phyloP scores from a whole-genome alignment of 1,140 invertebrate species.

The Lepidotrigona ventralis region DNA sequence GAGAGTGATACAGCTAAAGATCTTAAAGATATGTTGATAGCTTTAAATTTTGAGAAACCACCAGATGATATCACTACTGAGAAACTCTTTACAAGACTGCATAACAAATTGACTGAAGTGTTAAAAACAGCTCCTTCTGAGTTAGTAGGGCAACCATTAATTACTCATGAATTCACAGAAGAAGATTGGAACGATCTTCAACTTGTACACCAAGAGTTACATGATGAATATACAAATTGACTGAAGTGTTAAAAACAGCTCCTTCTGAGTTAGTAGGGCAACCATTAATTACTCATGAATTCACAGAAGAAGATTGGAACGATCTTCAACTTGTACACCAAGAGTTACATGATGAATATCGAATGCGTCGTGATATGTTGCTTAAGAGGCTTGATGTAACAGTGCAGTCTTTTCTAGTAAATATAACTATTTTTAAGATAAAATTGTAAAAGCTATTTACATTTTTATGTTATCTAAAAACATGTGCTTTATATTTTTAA shows the following conservation, averaged over 20 bases:
- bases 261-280: constrained; percentile 85
- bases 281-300: constrained; percentile 87
- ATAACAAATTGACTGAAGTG: constrained; percentile 86
- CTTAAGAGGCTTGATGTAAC: constrained; percentile 96
- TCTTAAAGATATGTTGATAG: constrained; percentile 88
- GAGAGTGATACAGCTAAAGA: constrained; percentile 90
- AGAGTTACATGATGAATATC: constrained; percentile 90
- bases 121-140: constrained; percentile 83
- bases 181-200: constrained; percentile 91
- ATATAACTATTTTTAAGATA: constrained; percentile 3
- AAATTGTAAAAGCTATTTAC: constrained; percentile 15
- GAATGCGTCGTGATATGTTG: constrained; percentile 91
- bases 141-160: constrained; percentile 88
- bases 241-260: constrained; percentile 85
- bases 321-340: constrained; percentile 85
- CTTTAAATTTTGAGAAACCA: constrained; percentile 91
- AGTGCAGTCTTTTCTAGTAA: constrained; percentile 93
- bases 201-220: constrained; percentile 85
- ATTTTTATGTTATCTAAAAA: constrained; percentile 20
- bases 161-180: constrained; percentile 86
- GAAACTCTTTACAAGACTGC: constrained; percentile 89
- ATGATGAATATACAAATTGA: constrained; percentile 91
- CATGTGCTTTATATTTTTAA: constrained; percentile 41
- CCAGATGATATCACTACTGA: constrained; percentile 89
- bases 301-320: constrained; percentile 92